These are phyloP conservation scores for Lithophane semibrunnea DNA, from an alignment of 2,888 invertebrate species.

Conservation along the genomic window DNA sequence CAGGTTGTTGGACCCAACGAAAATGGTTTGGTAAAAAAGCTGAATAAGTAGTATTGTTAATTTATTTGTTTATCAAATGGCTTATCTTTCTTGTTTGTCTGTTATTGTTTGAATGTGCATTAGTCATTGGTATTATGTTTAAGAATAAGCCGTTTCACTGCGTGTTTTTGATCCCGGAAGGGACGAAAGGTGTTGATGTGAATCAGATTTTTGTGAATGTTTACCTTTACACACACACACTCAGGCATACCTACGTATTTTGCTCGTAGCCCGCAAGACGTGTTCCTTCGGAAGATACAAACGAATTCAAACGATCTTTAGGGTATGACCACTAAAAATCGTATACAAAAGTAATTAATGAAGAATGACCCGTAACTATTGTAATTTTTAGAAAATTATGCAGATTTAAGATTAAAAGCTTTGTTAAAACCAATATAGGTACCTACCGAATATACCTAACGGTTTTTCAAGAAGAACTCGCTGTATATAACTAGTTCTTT, in stretches of 20 bases:
- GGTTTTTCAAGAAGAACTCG: background rate
- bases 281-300: background rate
- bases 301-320: too few species aligned
- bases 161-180: constrained; percentile 53
- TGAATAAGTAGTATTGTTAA: constrained; percentile 52
- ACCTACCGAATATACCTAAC: too few species aligned
- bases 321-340: background rate
- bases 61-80: constrained; percentile 57
- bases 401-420: background rate
- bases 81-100: constrained; percentile 48
- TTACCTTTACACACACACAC: background rate
- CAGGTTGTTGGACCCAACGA: constrained; percentile 77
- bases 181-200: constrained; percentile 16
- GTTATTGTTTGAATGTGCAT: constrained; percentile 40
- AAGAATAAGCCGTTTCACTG: constrained; percentile 29
- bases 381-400: background rate
- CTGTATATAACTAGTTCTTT: background rate
- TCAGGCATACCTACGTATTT: background rate
- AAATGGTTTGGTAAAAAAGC: constrained; percentile 64
- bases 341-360: background rate
- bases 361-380: background rate
- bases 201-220: constrained; percentile 34
- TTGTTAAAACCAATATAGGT: background rate
- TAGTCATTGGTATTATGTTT: constrained; percentile 33
- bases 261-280: background rate